These are phyloP conservation scores for Eristalis tenax DNA, from an alignment of 2,888 invertebrate genomes.

Conservation along the genomic window DNA sequence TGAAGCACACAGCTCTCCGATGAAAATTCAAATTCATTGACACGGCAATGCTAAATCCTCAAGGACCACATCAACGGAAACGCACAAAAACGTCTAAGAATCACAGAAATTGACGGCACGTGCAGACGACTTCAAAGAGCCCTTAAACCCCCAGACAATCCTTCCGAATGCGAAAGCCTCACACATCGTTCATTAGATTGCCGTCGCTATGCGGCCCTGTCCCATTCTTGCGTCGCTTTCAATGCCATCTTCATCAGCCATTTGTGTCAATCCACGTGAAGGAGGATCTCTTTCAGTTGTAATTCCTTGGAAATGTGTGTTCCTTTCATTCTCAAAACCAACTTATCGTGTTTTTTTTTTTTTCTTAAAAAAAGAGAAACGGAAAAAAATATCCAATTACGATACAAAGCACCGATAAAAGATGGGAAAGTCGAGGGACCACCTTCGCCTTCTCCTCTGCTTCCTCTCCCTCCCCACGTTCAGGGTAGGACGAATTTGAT, in stretches of 20 bases:
- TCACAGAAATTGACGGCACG: no score
- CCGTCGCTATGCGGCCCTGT: background rate
- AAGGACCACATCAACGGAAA: no score
- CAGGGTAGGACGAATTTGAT: conserved; percentile 9
- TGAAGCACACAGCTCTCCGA: no score
- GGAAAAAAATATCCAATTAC: conserved; percentile 39
- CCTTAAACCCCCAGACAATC: background rate
- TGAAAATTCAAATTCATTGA: no score
- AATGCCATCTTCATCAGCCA: background rate
- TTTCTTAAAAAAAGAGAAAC: background rate
- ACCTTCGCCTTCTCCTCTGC: background rate
- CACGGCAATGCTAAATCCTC: no score
- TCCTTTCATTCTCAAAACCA: background rate
- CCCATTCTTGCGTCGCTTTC: background rate
- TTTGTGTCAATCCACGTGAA: background rate
- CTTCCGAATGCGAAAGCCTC: background rate
- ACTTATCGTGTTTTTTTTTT: background rate
- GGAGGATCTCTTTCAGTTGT: background rate
- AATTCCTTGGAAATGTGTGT: background rate
- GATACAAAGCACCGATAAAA: conserved; percentile 27
- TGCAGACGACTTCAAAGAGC: no score
- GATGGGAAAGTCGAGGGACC: background rate
- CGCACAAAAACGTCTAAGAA: no score
- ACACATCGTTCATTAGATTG: background rate
- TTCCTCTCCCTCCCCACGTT: no score